Conservation (phyloP, 2,888 invertebrate genomes). For the Caradrina clavipalpis region DNA sequence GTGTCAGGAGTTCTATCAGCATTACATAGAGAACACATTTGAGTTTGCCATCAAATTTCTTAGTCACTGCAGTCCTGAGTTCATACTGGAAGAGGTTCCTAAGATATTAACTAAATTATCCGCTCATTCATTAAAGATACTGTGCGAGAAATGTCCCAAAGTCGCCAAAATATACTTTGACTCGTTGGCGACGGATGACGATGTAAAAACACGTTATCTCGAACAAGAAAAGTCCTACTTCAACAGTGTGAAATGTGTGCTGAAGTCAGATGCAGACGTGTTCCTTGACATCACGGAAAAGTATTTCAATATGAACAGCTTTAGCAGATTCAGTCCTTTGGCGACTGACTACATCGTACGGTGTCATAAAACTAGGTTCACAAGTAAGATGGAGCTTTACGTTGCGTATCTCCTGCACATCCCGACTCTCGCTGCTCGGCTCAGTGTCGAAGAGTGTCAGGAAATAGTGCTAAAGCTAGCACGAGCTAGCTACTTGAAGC, state of each 20-base stretch:
- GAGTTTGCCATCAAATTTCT: slow-evolving; percentile 74
- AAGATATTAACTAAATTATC: slow-evolving; percentile 71
- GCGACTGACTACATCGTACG: slow-evolving; percentile 73
- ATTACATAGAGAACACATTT: slow-evolving; percentile 69
- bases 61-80: slow-evolving; percentile 70
- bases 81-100: slow-evolving; percentile 67
- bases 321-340: slow-evolving; percentile 60
- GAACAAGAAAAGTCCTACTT: slow-evolving; percentile 63
- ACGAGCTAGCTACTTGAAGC: slow-evolving; percentile 69
- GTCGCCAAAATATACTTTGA: slow-evolving; percentile 74
- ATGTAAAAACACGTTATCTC: slow-evolving; percentile 62
- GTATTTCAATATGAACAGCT: slow-evolving; percentile 64
- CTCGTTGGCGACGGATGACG: slow-evolving; percentile 62
- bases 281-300: slow-evolving; percentile 75
- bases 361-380: slow-evolving; percentile 70
- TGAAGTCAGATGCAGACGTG: slow-evolving; percentile 71
- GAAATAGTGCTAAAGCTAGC: slow-evolving; percentile 72
- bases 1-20: slow-evolving; percentile 75
- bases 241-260: slow-evolving; percentile 68
- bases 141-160: slow-evolving; percentile 73
- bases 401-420: slow-evolving; percentile 70
- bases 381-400: slow-evolving; percentile 75
- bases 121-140: slow-evolving; percentile 71
- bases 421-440: slow-evolving; percentile 70
- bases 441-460: slow-evolving; percentile 73